These are phyloP conservation scores for Atherinomorus stipes DNA, from an alignment of 2,113 vertebrate species.

Conservation along the genomic window DNA sequence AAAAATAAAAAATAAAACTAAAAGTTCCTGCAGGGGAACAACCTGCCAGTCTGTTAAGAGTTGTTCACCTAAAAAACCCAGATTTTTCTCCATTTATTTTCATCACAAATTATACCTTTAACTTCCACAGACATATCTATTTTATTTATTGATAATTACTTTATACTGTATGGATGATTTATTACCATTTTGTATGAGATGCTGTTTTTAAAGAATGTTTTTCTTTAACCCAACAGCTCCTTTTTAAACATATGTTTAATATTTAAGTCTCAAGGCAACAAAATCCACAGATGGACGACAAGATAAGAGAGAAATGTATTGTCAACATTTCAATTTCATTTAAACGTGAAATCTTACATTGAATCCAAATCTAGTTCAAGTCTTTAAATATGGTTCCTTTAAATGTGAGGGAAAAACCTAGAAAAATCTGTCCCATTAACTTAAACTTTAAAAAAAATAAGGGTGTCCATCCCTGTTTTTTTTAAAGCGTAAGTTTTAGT, in stretches of 20 bases:
- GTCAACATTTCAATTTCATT: background rate
- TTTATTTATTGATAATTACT: conserved; percentile 63
- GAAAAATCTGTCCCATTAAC: background rate
- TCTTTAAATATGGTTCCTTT: conserved; percentile 9
- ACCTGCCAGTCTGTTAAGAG: conserved; percentile 9
- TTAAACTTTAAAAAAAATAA: background rate
- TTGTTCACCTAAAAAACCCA: background rate
- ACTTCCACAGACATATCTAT: conserved; percentile 80
- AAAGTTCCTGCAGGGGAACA: conserved; percentile 9
- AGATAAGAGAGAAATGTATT: background rate
- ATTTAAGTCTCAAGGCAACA: conserved; percentile 46
- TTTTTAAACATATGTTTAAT: conserved; percentile 47
- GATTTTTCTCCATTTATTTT: conserved; percentile 14
- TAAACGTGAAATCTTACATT: too few relatives aligned
- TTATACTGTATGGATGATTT: conserved; percentile 57
- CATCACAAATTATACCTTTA: conserved; percentile 60
- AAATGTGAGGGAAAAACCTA: background rate
- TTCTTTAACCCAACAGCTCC: conserved; percentile 36
- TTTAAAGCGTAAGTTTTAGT: too few relatives aligned
- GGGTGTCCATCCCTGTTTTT: too few relatives aligned
- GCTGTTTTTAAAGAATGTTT: conserved; percentile 20
- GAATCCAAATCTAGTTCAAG: conserved; percentile 4
- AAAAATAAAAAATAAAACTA: conserved; percentile 44
- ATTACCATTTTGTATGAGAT: conserved; percentile 47
- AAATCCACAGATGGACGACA: conserved; percentile 12